Evolutionary conservation across 2,797 vertebrate species (phyloP), one percentile per base, ranked within the genome.

Genomic region (Borostomias antarcticus): DNA sequence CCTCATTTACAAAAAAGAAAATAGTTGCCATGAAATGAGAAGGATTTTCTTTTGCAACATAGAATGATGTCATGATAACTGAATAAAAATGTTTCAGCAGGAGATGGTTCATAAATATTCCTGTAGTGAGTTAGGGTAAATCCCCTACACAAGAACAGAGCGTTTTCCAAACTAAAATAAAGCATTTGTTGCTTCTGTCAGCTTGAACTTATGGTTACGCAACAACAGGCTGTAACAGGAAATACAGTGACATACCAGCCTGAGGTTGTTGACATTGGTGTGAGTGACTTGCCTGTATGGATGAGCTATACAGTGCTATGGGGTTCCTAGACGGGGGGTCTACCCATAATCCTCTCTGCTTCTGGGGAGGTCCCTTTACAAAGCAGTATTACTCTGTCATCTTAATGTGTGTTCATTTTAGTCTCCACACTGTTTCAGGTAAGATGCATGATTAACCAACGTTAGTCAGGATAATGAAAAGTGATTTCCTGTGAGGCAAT

Each of bases 1-100:
- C 92, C 92, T 94, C 92, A 94, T 95, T 96, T 95, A 95, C 91
- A 95, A 95, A 94, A 94, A 89, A 78, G 75, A 82, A 89, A 90
- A 80, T 84, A 85, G 86, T 70, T 80, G 72, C 72, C 62, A 88
- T 88, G 90, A 91, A 91, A 91, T 90, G 89, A 85, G 89, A 89
- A 87, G 89, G 86, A 89, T 86, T 77, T 78, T 85, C 81, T 85
- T n/a, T 91, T 81, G 70, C 87, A 90, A 89, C 82, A 91, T 81
- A 87, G 91, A 88, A 84, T 80, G 2, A 28, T 48, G 87, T 82
- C 84, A 76, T 78, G 56, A 69, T 70, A 48, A 74, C 77, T 85
- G 74, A 85, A 82, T 82, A 82, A 74, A 82, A 73, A 70, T 67
- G 29, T 64, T 67, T 70, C 45, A 37, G 82, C 63, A 74, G 69